These are phyloP conservation scores for Idaea straminata DNA, from an alignment of 2,888 invertebrate species.

Conservation along the genomic window DNA sequence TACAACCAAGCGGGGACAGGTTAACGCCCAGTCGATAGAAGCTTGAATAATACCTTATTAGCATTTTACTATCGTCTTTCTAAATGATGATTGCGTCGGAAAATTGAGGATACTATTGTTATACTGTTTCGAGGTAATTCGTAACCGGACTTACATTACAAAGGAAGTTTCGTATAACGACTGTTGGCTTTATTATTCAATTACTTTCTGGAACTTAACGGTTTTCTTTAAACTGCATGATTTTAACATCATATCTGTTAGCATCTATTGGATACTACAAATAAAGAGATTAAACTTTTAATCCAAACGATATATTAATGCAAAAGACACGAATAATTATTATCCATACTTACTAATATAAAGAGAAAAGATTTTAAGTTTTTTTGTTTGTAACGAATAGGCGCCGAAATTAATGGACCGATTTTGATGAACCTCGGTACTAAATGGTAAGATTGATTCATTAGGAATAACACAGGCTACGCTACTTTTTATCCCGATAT, in stretches of 20 bases:
- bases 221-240: not conserved
- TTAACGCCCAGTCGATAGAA: constrained; percentile 49
- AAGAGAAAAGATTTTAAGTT: no score
- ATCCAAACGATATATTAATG: not conserved
- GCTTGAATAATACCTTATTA: constrained; percentile 44
- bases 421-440: no score
- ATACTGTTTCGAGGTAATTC: constrained; percentile 21
- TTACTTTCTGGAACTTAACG: not conserved
- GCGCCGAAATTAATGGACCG: no score
- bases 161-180: not conserved
- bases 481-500: no score
- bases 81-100: constrained; percentile 41
- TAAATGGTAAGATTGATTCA: no score
- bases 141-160: constrained; percentile 14
- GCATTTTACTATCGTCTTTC: constrained; percentile 44
- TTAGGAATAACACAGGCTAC: no score
- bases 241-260: not conserved
- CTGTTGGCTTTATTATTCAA: not conserved
- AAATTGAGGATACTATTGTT: constrained; percentile 34
- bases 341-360: no score
- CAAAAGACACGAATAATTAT: no score
- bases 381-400: no score
- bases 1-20: constrained; percentile 42
- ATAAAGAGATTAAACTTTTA: no score
- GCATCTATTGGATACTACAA: not conserved